Evolutionary conservation across 2,113 vertebrate genomes (phyloP), one percentile per base, ranked within the genome.

Genomic region (Collichthys lucidus): DNA sequence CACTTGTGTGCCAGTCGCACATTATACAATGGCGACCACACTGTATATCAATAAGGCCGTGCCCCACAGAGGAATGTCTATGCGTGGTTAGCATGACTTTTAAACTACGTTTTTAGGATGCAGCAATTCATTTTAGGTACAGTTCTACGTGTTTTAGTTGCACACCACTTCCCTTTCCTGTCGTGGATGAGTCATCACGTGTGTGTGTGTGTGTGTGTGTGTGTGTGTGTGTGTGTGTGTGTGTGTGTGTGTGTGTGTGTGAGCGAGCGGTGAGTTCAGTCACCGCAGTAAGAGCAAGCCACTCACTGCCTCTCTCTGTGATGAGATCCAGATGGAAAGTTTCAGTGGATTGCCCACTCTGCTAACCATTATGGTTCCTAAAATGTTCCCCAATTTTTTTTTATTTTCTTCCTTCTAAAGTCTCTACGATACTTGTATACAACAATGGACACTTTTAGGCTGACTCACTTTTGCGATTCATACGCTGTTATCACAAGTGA

Each of bases 271-370:
- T 77, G 84, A 85, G 87, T 90, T 86, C 76, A 91, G 90, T 85
- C 86, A 92, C 88, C 81, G 68, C 89, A 80, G 86, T 86, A 80
- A 82, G 67, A 83, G 79, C 75, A 64, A 90, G 86, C 84, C 82
- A 84, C 86, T 85, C 72, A 73, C 73, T 86, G 89, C 80, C 79
- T 40, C 35, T 92, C 69, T 22, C 83, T 61, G 56, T 92, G 92
- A 94, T 93, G 90, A 86, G 90, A 90, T 86, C 92, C 93, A 94
- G 93, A 93, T 94, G 93, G 91, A 89, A 83, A 84, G 53, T 82
- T 88, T 91, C 82, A 69, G 85, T 63, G 80, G 78, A 89, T 85
- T 87, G 84, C 83, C 88, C 72, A 62, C 79, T 87, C 92, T 85
- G 89, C 82, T 89, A 88, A 92, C 91, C 84, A 91, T 91, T 92